Base-by-base conservation (phyloP, 2,113 vertebrate genomes). In the Neoarius graeffei region DNA sequence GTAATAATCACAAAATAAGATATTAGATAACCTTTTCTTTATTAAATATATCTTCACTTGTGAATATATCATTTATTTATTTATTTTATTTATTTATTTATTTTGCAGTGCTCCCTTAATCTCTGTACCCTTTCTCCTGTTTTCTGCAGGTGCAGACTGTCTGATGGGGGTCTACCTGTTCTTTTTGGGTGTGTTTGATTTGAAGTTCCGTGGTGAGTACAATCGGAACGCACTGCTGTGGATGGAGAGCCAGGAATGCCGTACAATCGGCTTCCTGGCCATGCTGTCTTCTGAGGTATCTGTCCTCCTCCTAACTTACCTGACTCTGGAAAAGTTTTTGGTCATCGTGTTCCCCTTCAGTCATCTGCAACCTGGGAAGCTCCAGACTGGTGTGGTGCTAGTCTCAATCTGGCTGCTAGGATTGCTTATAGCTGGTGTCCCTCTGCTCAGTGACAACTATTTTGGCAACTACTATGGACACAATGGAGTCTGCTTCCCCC, bases 121-220 rank as follows among this genome's bases (percentile, higher is more conserved):
- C 35, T 74, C 67, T 30, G 13, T 71, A 20, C 17, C 0, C 10
- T 74, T 74, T 20, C 7, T 42, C 17, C 35, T 71, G 27, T 74
- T 48, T 10, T 48, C 27, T 81, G 1, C 93, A 97, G 96, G 95
- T 95, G 96, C 96, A 6, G 97, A 96, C 92, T 97, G 95, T 91
- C 94, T 97, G 89, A 97, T 96, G 97, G 97, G 96, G 0, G 91
- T 97, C 30, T 97, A 97, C 62, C 93, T 97, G n/a, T 96, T 97
- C 88, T 96, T 96, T n/a, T 88, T 95, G 23, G 96, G 96, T 0
- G 91, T 95, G 83, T 97, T 94, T 48, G 96, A 97, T 81, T 88
- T 97, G 8, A 97, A 96, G 88, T 97, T 96, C 73, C 93, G 94
- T 0, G 95, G 96, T 0, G 94, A 97, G 85, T 97, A 97, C 91